Percentiles rank a stretch among this genome's conserved stretches.
phyloP scores from a whole-genome alignment of 1,140 invertebrate genomes.

The Battus philenor region DNA sequence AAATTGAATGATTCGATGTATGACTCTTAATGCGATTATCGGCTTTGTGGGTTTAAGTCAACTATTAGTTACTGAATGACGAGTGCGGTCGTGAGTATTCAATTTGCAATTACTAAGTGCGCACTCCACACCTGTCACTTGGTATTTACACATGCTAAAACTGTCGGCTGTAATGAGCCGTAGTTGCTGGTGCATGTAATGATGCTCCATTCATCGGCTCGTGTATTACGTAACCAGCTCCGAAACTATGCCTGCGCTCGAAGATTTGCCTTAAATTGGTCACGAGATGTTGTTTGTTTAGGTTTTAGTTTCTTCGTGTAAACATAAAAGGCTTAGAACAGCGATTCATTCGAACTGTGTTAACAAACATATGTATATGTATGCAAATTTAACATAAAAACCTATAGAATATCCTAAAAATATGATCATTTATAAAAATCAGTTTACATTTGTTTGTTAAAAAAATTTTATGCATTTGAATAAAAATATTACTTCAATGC shows the following conservation, averaged over 20 bases:
- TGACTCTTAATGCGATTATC: too few species aligned
- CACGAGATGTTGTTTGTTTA: conserved; percentile 1
- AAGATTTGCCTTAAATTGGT: conserved; percentile 4
- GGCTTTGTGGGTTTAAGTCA: too few species aligned
- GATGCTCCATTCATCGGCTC: conserved; percentile 3
- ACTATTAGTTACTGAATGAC: too few species aligned
- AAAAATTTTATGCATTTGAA: not conserved
- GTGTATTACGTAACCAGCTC: conserved; percentile 1
- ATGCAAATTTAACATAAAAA: not conserved
- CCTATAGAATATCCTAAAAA: too few species aligned
- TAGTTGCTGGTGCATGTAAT: conserved; percentile 6
- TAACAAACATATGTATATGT: not conserved
- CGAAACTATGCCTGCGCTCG: not conserved
- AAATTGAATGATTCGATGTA: too few species aligned
- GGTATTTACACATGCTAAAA: not conserved
- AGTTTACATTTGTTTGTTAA: not conserved
- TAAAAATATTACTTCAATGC: too few species aligned
- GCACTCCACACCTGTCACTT: not conserved
- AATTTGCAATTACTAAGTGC: conserved; percentile 5
- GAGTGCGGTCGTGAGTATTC: not conserved
- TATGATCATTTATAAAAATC: too few species aligned
- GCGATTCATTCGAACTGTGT: not conserved
- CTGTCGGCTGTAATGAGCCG: conserved; percentile 3
- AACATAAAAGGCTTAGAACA: not conserved
- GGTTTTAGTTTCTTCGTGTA: not conserved